phyloP scores from a whole-genome alignment of 2,888 invertebrate species.

The Aporophyla nigra region DNA sequence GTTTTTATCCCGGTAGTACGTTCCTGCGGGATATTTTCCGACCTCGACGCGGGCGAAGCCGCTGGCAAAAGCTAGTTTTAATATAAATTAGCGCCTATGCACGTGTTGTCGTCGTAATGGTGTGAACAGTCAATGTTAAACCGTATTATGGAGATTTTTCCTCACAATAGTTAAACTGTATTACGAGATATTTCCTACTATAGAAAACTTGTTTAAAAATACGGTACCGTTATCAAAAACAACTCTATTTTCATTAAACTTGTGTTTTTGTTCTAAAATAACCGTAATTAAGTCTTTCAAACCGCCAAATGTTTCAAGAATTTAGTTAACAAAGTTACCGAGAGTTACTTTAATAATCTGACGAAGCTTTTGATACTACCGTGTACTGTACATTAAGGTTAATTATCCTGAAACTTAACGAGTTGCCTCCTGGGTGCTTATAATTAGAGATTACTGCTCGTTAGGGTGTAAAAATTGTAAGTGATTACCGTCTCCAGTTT shows the following conservation, averaged over 20 bases:
- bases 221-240: background rate
- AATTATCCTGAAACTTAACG: constrained; percentile 29
- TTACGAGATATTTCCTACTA: background rate
- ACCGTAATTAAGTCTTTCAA: constrained; percentile 7
- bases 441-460: constrained; percentile 13
- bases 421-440: constrained; percentile 2
- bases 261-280: constrained; percentile 4
- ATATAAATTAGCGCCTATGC: too few relatives aligned
- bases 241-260: background rate
- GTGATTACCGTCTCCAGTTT: background rate
- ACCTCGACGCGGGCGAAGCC: too few relatives aligned
- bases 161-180: background rate
- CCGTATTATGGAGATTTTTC: background rate
- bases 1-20: too few relatives aligned
- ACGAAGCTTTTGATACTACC: constrained; percentile 8
- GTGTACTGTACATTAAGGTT: constrained; percentile 15
- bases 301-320: constrained; percentile 13
- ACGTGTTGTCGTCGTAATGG: too few relatives aligned
- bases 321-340: constrained; percentile 18
- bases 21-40: too few relatives aligned
- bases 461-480: background rate
- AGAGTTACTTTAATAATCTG: background rate
- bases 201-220: background rate
- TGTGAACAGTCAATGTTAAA: background rate
- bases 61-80: too few relatives aligned